Conservation (phyloP, 2,797 vertebrate species). For the Smutsia temminckii region DNA sequence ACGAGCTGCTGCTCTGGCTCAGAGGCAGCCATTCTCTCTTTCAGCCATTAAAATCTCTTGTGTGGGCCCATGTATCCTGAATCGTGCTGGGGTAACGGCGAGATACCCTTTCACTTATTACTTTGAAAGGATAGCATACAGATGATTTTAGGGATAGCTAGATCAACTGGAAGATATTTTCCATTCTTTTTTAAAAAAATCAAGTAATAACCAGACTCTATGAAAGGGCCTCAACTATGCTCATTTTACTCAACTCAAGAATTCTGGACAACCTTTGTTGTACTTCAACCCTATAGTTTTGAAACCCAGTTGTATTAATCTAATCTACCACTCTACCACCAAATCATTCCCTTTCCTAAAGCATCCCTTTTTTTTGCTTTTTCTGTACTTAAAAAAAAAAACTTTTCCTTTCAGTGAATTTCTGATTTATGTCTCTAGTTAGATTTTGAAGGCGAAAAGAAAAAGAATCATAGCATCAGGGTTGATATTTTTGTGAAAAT, state of each 20-base stretch:
- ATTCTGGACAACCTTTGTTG: neutral
- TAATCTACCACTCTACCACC: neutral
- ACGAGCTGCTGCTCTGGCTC: too few relatives aligned
- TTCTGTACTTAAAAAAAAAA: neutral
- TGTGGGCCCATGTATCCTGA: too few relatives aligned
- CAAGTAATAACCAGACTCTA: neutral
- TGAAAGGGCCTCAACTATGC: neutral
- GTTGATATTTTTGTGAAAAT: neutral
- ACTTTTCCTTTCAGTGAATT: neutral
- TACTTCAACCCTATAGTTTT: neutral
- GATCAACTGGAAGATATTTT: neutral
- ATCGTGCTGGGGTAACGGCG: too few relatives aligned
- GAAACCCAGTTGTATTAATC: neutral
- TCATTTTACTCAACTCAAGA: neutral
- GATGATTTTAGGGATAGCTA: neutral
- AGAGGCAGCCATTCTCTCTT: too few relatives aligned
- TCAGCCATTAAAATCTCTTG: too few relatives aligned
- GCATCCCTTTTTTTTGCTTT: neutral
- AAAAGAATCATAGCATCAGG: neutral
- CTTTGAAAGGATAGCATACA: neutral
- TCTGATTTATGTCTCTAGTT: neutral
- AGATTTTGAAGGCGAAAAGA: conserved; percentile 12
- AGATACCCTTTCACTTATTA: neutral
- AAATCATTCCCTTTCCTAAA: neutral
- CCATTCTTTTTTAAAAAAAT: neutral